These are phyloP conservation scores for Eueremaeus valkanovi DNA, from an alignment of 2,888 invertebrate species.

Conservation along the genomic window DNA sequence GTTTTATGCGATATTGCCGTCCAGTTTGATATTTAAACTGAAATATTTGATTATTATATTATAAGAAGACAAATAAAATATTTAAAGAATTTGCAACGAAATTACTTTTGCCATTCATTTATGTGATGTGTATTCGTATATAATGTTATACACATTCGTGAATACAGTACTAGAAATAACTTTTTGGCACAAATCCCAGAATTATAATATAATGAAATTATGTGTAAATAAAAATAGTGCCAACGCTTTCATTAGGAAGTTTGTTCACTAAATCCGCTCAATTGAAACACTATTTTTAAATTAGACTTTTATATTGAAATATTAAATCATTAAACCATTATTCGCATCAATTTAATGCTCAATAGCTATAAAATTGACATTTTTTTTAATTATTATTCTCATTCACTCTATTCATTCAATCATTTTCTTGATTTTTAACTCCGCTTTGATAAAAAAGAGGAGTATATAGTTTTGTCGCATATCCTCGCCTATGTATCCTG, in stretches of 20 bases:
- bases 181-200: constrained; percentile 24
- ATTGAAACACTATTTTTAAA: too few species aligned
- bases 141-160: not conserved
- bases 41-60: too few species aligned
- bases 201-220: constrained; percentile 10
- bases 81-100: constrained; percentile 33
- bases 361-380: too few species aligned
- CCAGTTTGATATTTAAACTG: not conserved
- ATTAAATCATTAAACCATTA: too few species aligned
- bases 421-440: too few species aligned
- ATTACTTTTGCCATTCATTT: constrained; percentile 29
- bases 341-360: too few species aligned
- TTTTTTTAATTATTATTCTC: too few species aligned
- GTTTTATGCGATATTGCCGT: not conserved
- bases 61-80: constrained; percentile 14
- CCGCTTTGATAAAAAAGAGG: too few species aligned
- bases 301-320: too few species aligned
- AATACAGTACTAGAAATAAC: constrained; percentile 18
- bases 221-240: constrained; percentile 27
- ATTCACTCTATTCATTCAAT: too few species aligned
- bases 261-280: not conserved
- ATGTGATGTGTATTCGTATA: not conserved
- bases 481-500: too few species aligned
- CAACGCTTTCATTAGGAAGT: not conserved
- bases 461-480: too few species aligned